Evolutionary conservation across 1,140 invertebrate genomes (phyloP).

Genomic region (Psilanteris sp.): DNA sequence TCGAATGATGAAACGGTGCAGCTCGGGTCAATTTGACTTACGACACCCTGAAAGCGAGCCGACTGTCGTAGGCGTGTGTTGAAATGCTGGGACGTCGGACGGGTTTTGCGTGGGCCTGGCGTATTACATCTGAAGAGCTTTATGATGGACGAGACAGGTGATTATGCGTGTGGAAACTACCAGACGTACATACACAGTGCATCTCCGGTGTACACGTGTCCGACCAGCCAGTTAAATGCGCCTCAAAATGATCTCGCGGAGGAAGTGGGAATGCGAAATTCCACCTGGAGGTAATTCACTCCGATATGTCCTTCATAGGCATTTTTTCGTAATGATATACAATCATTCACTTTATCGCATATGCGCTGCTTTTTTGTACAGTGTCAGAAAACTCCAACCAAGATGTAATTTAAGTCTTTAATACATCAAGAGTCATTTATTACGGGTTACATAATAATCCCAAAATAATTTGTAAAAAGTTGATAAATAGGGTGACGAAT

Average conservation of each 20-base stretch:
- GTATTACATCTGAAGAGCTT: constrained; percentile 75
- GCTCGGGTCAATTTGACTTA: constrained; percentile 77
- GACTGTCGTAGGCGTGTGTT: constrained; percentile 78
- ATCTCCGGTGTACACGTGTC: constrained; percentile 39
- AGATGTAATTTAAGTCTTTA: constrained; percentile 38
- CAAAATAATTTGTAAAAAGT: constrained; percentile 18
- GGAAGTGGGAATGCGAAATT: constrained; percentile 43
- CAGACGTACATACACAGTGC: constrained; percentile 55
- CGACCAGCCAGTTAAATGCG: constrained; percentile 24
- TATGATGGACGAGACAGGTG: constrained; percentile 79
- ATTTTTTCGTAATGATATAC: constrained; percentile 55
- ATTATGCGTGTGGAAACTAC: constrained; percentile 78
- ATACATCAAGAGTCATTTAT: constrained; percentile 34
- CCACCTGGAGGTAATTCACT: constrained; percentile 54
- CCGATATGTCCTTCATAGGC: constrained; percentile 30
- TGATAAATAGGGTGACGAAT: constrained; percentile 16
- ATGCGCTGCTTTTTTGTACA: constrained; percentile 36
- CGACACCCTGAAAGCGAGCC: constrained; percentile 78
- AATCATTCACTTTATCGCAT: constrained; percentile 54
- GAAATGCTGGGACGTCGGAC: constrained; percentile 77
- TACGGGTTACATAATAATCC: constrained; percentile 43
- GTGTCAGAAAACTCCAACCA: constrained; percentile 19
- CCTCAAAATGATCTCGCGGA: constrained; percentile 44
- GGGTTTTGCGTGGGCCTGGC: constrained; percentile 76
- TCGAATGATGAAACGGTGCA: constrained; percentile 74